Evolutionary conservation across 1,140 invertebrate species (phyloP).

Genomic region (Orchesella cincta): DNA sequence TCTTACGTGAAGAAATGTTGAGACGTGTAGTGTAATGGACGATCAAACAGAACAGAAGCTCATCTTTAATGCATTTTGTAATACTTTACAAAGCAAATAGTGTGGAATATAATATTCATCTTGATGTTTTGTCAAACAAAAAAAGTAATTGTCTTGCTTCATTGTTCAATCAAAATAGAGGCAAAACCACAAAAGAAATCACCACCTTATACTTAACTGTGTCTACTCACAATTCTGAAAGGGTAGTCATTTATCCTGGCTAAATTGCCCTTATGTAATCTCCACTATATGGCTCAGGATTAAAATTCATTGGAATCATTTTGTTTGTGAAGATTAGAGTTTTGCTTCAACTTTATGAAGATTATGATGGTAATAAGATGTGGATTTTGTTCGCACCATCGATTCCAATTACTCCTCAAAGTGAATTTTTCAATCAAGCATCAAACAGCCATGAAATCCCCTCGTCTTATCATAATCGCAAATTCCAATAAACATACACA

Average conservation of each 20-base stretch:
- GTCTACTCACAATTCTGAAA: not conserved
- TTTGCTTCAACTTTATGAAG: not conserved
- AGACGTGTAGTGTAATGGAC: constrained; percentile 4
- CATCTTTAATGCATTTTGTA: not conserved
- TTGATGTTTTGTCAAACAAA: too few relatives aligned
- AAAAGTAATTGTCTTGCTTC: too few relatives aligned
- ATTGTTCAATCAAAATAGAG: not conserved
- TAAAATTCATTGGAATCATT: not conserved
- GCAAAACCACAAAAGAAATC: constrained; percentile 25
- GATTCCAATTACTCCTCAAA: not conserved
- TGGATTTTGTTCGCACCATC: constrained; percentile 25
- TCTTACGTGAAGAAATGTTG: not conserved
- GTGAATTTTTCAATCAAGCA: too few relatives aligned
- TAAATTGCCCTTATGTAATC: constrained; percentile 23
- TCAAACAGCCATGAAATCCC: too few relatives aligned
- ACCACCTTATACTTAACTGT: not conserved
- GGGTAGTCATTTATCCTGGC: constrained; percentile 15
- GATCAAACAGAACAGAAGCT: not conserved
- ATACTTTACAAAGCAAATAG: constrained; percentile 9
- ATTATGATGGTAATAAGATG: not conserved
- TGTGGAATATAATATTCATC: too few relatives aligned
- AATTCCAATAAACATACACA: too few relatives aligned
- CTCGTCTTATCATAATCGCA: too few relatives aligned
- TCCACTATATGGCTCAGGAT: not conserved
- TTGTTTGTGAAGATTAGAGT: not conserved